Base-by-base conservation (phyloP, 2,888 invertebrate species). In the Lumbricus terrestris region DNA sequence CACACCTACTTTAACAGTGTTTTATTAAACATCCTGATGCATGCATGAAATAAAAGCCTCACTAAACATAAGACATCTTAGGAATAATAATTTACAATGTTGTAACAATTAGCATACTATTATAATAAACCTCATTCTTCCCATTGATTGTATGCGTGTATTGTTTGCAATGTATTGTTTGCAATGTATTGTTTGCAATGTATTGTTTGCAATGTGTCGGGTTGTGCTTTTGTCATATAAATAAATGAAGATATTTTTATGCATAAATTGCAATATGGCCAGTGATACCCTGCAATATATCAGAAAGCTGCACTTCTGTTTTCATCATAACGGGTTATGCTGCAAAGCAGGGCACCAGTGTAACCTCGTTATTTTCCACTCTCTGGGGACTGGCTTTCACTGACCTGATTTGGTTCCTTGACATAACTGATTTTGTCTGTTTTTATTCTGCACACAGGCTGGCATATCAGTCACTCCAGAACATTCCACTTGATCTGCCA, bases 401-500 rank as follows among this genome's bases (percentile, higher is more conserved):
- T 69, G 29, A 11, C 69, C 69, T n/a, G 6, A n/a, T 16, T 69
- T 69, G 69, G 29, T 69, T 69, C 69, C n/a, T n/a, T 47, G 47
- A 47, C 11, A 3, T 47, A n/a, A 13, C 47, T 54, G 54, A 29
- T 1, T 89, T 33, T 69, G 34, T 5, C 34, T 89, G 69, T 69
- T 89, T n/a, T 54, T 29, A 69, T 69, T 38, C 20, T 88, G 23
- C n/a, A n/a, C 47, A 23, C 92, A 94, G 95, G 8, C 96, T 99
- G 90, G 98, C 98, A 0, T 98, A 97, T 95, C 98, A 98, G 95
- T 98, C 98, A 93, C 96, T 99, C 88, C 99, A 99, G 95, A 99
- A 98, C 88, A 96, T 99, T 42, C 97, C 99, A 40, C 96, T 97
- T 82, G 99, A 99, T 95, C 99, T 99, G 95, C 97, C 98, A 35